A percentile compares a stretch with the other conserved stretches of the same genome.
These are phyloP conservation scores for Netelia melanura DNA, from an alignment of 2,888 invertebrate species.

Conservation along the genomic window DNA sequence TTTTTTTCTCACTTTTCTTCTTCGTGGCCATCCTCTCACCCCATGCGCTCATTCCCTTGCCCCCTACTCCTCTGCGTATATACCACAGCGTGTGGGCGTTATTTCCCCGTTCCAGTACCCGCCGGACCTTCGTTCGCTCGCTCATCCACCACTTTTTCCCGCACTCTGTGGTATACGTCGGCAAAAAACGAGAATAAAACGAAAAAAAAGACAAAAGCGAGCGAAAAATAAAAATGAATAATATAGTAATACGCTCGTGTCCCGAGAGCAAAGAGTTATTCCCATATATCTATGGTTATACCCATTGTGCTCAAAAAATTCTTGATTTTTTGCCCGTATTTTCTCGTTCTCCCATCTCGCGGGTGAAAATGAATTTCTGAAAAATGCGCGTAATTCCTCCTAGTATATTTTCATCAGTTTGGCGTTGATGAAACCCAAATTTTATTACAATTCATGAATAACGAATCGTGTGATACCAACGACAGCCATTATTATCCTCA, in stretches of 20 bases:
- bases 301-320: conserved; percentile 13
- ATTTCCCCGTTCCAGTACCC: conserved; percentile 37
- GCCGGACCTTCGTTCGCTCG: conserved; percentile 48
- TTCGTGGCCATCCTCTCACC: conserved; percentile 29
- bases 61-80: neutral
- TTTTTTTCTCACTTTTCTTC: conserved; percentile 42
- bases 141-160: conserved; percentile 40
- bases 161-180: conserved; percentile 41
- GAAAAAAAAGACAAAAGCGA: conserved; percentile 17
- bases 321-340: conserved; percentile 10
- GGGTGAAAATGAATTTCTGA: conserved; percentile 32
- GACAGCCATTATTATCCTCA: neutral
- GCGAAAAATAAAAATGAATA: conserved; percentile 34
- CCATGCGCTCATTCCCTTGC: conserved; percentile 40
- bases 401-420: conserved; percentile 12
- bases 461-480: neutral
- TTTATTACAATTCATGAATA: neutral
- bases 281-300: conserved; percentile 26
- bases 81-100: conserved; percentile 29
- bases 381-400: conserved; percentile 34
- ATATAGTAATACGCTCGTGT: conserved; percentile 30
- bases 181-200: conserved; percentile 27
- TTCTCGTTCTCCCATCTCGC: conserved; percentile 19
- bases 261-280: conserved; percentile 47
- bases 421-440: conserved; percentile 6